Base-by-base conservation (phyloP, 2,888 invertebrate species). In the Hyppa rectilinea region DNA sequence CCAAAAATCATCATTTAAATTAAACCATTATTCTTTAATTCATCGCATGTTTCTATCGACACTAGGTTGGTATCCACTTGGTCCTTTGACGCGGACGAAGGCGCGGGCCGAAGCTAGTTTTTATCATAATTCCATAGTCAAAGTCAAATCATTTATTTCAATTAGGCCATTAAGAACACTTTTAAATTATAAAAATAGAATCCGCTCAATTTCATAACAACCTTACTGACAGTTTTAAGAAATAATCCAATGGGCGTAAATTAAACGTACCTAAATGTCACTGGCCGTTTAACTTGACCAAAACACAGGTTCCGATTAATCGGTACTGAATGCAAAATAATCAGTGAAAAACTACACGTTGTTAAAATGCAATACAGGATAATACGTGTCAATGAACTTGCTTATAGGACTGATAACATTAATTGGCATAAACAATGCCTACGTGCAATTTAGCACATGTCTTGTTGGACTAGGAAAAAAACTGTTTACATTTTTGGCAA, bases 361-460 rank as follows among this genome's bases (percentile, higher is more conserved):
- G 2, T 50, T 20, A 23, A 43, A 36, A 43, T 53, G 26, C 26
- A 34, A 4, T 69, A 53, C 14, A 45, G 29, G n/a, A 53, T 45
- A 69, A 62, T 29, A 38, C 6, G 55, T 38, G 47, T 47, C 31
- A 55, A 34, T 7, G 47, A 47, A 70, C 43, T 67, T 12, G 49
- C 31, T 29, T 43, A 45, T 4, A 40, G 49, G 12, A 20, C 3
- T 40, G 26, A 49, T 56, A 49, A 38, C 23, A 45, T 9, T 12
- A 38, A 9, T 70, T 55, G 55, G 5, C 53, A 53, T 50, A 17
- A 63, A 52, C 34, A 49, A 12, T 43, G 31, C n/a, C 7, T 47
- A 55, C 55, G 31, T 34, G 45, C 47, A 26, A 9, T 5, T 4
- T 6, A 23, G n/a, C 23, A 34, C 6, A 40, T 40, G 14, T 17